phyloP scores from a whole-genome alignment of 2,888 invertebrate genomes.

The Agrotis clavis region DNA sequence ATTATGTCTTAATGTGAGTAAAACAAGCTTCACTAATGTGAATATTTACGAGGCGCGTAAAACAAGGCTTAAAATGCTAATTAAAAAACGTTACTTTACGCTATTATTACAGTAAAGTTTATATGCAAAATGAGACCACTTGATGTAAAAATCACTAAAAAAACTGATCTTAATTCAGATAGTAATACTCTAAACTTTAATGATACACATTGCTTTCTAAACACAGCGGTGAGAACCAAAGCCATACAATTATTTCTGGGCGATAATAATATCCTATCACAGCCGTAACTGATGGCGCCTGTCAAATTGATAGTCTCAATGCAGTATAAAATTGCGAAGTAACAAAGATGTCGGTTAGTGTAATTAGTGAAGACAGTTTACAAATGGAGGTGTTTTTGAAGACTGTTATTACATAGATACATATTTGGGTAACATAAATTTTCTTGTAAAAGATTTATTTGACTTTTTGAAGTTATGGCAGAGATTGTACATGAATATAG shows the following conservation, averaged over 20 bases:
- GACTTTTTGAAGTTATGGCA: neutral
- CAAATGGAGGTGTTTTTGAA: conserved; percentile 65
- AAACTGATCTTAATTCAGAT: conserved; percentile 22
- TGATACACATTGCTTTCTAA: conserved; percentile 39
- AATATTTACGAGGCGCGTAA: conserved; percentile 19
- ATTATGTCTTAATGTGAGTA: conserved; percentile 15
- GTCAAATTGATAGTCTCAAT: conserved; percentile 67
- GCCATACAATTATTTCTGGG: conserved; percentile 47
- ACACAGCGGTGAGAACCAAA: conserved; percentile 45
- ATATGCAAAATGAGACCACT: conserved; percentile 7
- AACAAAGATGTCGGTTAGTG: conserved; percentile 56
- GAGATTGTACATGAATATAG: neutral
- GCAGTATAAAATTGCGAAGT: conserved; percentile 69
- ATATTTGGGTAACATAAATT: conserved; percentile 45
- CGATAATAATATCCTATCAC: conserved; percentile 57
- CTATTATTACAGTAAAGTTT: conserved; percentile 5
- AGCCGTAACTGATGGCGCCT: conserved; percentile 63
- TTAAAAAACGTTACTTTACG: neutral
- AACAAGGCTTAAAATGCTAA: conserved; percentile 11
- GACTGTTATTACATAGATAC: conserved; percentile 55
- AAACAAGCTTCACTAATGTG: conserved; percentile 17
- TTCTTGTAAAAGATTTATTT: conserved; percentile 1
- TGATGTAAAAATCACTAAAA: neutral
- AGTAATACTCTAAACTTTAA: conserved; percentile 29
- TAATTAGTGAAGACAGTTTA: conserved; percentile 70